Conservation (phyloP, 2,888 invertebrate genomes). For the Drosophila affinis region DNA sequence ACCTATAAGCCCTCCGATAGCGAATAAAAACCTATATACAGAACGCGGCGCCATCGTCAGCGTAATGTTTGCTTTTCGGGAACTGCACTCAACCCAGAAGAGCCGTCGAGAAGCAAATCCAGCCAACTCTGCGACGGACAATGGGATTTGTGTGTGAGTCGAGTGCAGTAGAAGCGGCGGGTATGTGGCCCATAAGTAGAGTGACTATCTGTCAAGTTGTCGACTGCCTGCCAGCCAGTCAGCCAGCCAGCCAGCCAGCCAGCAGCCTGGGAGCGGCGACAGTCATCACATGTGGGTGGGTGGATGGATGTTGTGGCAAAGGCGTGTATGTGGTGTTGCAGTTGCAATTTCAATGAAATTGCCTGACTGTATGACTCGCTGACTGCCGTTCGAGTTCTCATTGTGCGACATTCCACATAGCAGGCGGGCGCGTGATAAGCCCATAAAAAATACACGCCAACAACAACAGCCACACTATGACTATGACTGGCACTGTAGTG, state of each 20-base stretch:
- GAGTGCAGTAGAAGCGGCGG: neutral
- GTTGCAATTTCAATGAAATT: conserved; percentile 28
- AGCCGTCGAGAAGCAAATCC: conserved; percentile 9
- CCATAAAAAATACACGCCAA: conserved; percentile 37
- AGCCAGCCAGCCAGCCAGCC: neutral
- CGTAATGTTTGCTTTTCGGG: conserved; percentile 26
- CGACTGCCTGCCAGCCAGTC: neutral
- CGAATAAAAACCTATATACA: conserved; percentile 8
- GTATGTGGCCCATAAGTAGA: conserved; percentile 17
- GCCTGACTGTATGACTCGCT: conserved; percentile 14
- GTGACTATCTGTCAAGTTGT: conserved; percentile 38
- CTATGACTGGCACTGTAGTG: conserved; percentile 8
- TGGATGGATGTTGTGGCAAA: conserved; percentile 17
- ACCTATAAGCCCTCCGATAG: neutral
- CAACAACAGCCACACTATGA: neutral
- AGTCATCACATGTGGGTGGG: conserved; percentile 33
- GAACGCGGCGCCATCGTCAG: conserved; percentile 22
- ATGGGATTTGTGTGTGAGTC: conserved; percentile 30
- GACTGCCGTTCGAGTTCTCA: conserved; percentile 24
- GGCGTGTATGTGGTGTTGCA: neutral
- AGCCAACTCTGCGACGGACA: conserved; percentile 16
- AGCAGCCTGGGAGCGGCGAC: conserved; percentile 34
- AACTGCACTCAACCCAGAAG: conserved; percentile 22
- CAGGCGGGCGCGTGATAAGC: conserved; percentile 43
- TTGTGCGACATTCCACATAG: conserved; percentile 46